Conservation (phyloP, 2,797 vertebrate species). For the Hozukius guyotensis region DNA sequence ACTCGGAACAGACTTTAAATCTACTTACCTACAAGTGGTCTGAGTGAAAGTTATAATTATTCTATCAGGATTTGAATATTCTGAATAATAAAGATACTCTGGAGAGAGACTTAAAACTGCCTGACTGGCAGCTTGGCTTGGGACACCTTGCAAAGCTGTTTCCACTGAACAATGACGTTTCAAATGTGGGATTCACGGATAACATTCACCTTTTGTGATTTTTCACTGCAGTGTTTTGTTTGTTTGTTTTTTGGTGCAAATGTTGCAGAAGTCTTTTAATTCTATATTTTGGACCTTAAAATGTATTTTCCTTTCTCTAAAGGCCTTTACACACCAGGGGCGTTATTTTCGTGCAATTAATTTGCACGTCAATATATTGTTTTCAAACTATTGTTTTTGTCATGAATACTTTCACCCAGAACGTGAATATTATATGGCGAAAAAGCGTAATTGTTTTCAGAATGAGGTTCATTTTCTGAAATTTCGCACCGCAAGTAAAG, state of each 20-base stretch:
- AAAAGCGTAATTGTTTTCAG: too few relatives aligned
- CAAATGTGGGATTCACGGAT: not conserved
- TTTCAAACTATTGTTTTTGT: too few relatives aligned
- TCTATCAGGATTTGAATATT: constrained; percentile 6
- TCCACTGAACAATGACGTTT: constrained; percentile 5
- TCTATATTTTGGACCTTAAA: not conserved
- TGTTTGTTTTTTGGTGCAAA: constrained; percentile 2
- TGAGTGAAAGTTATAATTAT: constrained; percentile 49
- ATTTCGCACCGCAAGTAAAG: too few relatives aligned
- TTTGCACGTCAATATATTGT: too few relatives aligned
- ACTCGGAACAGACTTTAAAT: constrained; percentile 86
- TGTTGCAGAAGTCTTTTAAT: not conserved
- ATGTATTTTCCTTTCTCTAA: not conserved
- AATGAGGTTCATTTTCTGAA: too few relatives aligned
- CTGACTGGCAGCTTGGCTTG: not conserved
- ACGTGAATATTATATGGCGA: too few relatives aligned
- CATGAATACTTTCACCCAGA: too few relatives aligned
- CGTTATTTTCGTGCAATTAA: too few relatives aligned
- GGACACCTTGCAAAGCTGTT: not conserved
- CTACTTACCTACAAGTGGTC: constrained; percentile 85
- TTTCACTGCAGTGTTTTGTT: not conserved
- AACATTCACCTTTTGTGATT: not conserved
- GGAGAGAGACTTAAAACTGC: constrained; percentile 22
- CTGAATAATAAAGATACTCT: constrained; percentile 1
- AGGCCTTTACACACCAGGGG: too few relatives aligned